Conservation (phyloP, 1,140 invertebrate species). For the Amphibalanus amphitrite region DNA sequence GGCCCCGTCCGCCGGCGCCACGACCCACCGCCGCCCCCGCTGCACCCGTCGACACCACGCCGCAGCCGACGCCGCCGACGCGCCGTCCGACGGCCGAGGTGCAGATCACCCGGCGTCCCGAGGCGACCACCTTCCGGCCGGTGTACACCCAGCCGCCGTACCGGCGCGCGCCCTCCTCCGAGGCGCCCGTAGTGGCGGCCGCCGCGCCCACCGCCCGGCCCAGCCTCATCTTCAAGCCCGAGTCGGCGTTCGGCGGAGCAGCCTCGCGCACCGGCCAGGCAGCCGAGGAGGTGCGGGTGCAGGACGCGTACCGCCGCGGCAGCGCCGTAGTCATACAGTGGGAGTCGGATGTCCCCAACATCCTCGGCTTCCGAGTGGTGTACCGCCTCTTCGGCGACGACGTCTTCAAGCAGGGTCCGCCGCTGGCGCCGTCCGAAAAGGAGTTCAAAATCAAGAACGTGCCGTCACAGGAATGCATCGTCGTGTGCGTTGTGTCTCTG, state of each 20-base stretch:
- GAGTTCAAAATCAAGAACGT: conserved; percentile 86
- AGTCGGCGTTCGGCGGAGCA: not conserved
- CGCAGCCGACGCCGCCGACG: not conserved
- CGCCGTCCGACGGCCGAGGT: not conserved
- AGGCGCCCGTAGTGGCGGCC: too few species aligned
- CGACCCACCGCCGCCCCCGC: not conserved
- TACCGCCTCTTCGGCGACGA: conserved; percentile 77
- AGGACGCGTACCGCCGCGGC: conserved; percentile 64
- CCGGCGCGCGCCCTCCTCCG: too few species aligned
- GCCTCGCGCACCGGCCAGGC: conserved; percentile 1
- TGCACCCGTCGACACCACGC: not conserved
- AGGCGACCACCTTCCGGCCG: conserved; percentile 4
- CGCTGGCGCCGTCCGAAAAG: conserved; percentile 63
- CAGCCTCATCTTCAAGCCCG: not conserved
- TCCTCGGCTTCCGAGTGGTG: conserved; percentile 70
- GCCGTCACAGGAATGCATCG: conserved; percentile 71
- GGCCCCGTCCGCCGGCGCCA: conserved; percentile 1
- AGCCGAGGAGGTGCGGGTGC: conserved; percentile 57
- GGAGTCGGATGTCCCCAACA: conserved; percentile 67
- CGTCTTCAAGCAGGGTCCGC: conserved; percentile 71
- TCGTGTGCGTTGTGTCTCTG: conserved; percentile 75
- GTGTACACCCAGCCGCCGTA: not conserved
- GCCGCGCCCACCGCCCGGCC: too few species aligned
- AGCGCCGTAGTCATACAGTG: conserved; percentile 78
- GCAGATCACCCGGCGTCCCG: conserved; percentile 6